Evolutionary conservation across 2,797 vertebrate genomes (phyloP), one percentile per base, ranked within the genome.

Genomic region (Malurus leucopterus): DNA sequence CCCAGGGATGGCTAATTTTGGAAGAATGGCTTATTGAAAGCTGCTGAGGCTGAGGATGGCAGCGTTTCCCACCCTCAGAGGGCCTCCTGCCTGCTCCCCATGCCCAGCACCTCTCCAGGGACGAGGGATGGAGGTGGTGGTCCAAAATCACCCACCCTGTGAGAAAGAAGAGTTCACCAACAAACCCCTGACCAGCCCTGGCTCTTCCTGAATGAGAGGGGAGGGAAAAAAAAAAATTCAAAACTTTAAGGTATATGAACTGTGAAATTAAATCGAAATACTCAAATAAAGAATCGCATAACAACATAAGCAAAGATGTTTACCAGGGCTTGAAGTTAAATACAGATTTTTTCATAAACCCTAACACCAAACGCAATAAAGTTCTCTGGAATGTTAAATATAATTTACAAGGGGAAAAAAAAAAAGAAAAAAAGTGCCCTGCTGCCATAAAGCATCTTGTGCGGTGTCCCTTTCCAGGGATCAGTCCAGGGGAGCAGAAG

Each of bases 321-420:
- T 97, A 97, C 96, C 95, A 96, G 97, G 96, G 95, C 97, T 97
- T 97, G 97, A 97, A 96, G 97, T 98, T 98, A 98, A 97, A 97
- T 97, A 97, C 97, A 97, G 97, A 95, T 95, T 97, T 97, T 97
- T 97, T 96, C 96, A 96, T 97, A 97, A 96, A 96, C 95, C 80
- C 96, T 94, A 96, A 96, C 96, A 96, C 94, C 95, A 93, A 93
- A 95, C 15, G 95, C 95, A 96, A 93, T 96, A 96, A 95, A 96
- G 96, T 96, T 96, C 96, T 94, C 95, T 95, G 96, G 95, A 95
- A 97, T 96, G 97, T 97, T 97, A 97, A 97, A 96, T 97, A 96
- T 96, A 96, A 97, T 97, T 97, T 96, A 97, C 94, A 94, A 76
- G 61, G 81, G 86, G 36, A 12, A 12, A 36, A 36, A 36, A 36